Evolutionary conservation across 2,113 vertebrate species (phyloP), one percentile per base, ranked within the genome.

Genomic region (Hassar affinis): DNA sequence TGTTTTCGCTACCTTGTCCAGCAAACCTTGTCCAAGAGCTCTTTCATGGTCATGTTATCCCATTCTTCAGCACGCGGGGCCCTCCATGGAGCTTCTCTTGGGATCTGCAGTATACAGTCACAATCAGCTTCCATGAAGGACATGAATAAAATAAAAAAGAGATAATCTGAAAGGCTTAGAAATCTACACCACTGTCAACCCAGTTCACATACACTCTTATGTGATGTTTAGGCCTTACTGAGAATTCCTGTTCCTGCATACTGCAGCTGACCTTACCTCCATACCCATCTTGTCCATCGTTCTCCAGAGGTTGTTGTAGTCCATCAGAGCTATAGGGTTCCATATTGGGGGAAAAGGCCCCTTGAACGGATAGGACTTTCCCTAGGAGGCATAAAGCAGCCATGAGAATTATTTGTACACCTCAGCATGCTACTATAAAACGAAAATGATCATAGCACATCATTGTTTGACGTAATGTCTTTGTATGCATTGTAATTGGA

Each of bases 21-120:
- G 93, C 97, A 98, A 85, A 93, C 85, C 52, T 96, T 96, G 68
- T 98, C 93, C 82, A 99, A 90, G 1, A 99, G 91, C 78, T 98
- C 89, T 89, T 95, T 92, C 97, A 99, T 99, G 81, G 95, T 96
- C 94, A 98, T 97, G 89, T 94, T 94, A 90, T 99, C 98, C 98
- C 98, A 99, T 85, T 98, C 95, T 86, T 97, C 96, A 1, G 98
- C 98, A 88, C 87, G 96, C 14, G 97, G 96, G 22, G 98, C 97
- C 56, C 93, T 96, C 98, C 98, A 99, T 0, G 98, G 98, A 30
- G 98, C 97, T 17, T 99, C 97, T 81, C 20, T 95, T 49, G 98
- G 97, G 90, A 99, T 99, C 98, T 99, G 89, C 49, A 84, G 87
- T 68, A 68, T 27, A 17, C 9, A 78, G 38, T 47, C 9, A 82